A percentile compares a stretch with the other conserved stretches of the same genome.
These are phyloP conservation scores for Timema cristinae DNA, from an alignment of 2,888 invertebrate species.

Conservation along the genomic window DNA sequence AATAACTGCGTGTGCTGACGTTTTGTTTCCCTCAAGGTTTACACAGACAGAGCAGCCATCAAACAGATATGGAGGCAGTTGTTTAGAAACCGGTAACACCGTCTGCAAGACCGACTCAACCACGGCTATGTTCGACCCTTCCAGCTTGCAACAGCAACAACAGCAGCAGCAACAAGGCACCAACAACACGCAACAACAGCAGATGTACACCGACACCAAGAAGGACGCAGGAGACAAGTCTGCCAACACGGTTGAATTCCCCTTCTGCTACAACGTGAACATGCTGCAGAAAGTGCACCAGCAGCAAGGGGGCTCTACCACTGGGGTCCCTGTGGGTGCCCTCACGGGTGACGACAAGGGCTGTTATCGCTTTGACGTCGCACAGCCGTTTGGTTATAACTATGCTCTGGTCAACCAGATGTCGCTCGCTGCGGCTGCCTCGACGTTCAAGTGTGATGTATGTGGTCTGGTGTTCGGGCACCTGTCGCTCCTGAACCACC, in stretches of 20 bases:
- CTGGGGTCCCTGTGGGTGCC: conserved; percentile 45
- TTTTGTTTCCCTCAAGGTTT: conserved; percentile 27
- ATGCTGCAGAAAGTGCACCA: conserved; percentile 48
- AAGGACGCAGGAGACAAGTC: conserved; percentile 24
- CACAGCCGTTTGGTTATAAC: conserved; percentile 55
- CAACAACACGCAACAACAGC: conserved; percentile 33
- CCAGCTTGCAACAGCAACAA: conserved; percentile 41
- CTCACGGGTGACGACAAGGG: conserved; percentile 48
- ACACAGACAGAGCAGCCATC: conserved; percentile 30
- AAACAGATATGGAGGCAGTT: conserved; percentile 26
- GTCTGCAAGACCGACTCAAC: conserved; percentile 25
- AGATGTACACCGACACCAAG: conserved; percentile 24
- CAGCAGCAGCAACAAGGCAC: conserved; percentile 36
- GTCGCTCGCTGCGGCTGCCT: conserved; percentile 60
- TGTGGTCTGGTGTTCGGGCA: conserved; percentile 84
- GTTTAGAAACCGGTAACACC: conserved; percentile 23
- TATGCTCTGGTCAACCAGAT: conserved; percentile 83
- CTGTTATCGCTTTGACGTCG: conserved; percentile 50
- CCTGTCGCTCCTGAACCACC: conserved; percentile 75
- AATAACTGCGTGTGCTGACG: neutral
- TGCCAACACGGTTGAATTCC: conserved; percentile 43
- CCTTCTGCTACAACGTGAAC: conserved; percentile 51
- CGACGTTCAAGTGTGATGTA: conserved; percentile 83
- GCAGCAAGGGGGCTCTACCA: conserved; percentile 34
- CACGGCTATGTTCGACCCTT: conserved; percentile 29